Percentiles rank a stretch among this genome's conserved stretches.
These are phyloP conservation scores for Anneissia japonica DNA, from an alignment of 35 echinoderm and acorn worm genomes.

Conservation along the genomic window DNA sequence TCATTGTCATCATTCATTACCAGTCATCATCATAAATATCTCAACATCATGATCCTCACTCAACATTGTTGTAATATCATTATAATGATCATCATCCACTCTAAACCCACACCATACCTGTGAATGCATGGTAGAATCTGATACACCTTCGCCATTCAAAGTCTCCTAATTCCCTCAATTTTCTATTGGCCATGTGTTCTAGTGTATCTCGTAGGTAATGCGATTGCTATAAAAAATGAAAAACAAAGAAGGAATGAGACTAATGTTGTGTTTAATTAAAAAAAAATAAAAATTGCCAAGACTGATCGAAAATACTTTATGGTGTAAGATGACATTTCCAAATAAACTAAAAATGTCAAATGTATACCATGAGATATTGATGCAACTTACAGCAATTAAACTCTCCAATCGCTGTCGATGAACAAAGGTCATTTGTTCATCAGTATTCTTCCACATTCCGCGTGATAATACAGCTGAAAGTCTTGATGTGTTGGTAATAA, in stretches of 20 bases:
- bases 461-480: constrained; percentile 58
- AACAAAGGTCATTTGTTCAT: constrained; percentile 68
- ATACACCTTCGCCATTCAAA: constrained; percentile 97
- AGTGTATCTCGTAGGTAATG: constrained; percentile 79
- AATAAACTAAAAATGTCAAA: too few species aligned
- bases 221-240: constrained; percentile 52
- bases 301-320: too few species aligned
- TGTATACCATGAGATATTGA: too few species aligned
- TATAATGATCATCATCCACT: too few species aligned
- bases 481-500: constrained; percentile 55
- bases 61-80: too few species aligned
- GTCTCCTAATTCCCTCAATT: constrained; percentile 78
- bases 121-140: constrained; percentile 58
- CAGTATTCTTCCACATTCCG: constrained; percentile 80
- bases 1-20: too few species aligned
- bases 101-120: neutral
- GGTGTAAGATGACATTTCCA: too few species aligned
- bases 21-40: too few species aligned
- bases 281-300: too few species aligned
- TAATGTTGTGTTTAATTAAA: too few species aligned
- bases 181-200: constrained; percentile 74
- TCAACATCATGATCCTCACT: too few species aligned
- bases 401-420: constrained; percentile 86
- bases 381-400: constrained; percentile 69
- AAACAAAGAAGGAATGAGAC: too few species aligned